These are phyloP conservation scores for Pedionomus torquatus DNA, from an alignment of 2,113 vertebrate species.

Conservation along the genomic window DNA sequence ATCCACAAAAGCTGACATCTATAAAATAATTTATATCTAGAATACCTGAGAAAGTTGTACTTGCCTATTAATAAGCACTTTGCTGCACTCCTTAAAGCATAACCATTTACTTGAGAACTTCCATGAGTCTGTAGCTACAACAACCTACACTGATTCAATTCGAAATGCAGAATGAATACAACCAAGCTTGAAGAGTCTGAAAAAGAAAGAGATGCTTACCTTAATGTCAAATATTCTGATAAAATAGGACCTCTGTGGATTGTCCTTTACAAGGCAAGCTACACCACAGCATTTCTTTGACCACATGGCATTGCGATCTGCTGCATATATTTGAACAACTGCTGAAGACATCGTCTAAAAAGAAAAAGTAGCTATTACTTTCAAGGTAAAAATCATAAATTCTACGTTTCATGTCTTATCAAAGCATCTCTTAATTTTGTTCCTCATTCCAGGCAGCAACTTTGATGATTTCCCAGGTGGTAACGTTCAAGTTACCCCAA, in stretches of 20 bases:
- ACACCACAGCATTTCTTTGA: slow-evolving; percentile 95
- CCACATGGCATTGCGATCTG: slow-evolving; percentile 90
- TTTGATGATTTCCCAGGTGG: neutral
- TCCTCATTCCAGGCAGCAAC: neutral
- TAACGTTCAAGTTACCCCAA: neutral
- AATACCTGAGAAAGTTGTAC: neutral
- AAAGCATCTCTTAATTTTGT: neutral
- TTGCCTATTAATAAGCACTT: neutral
- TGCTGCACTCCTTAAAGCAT: neutral
- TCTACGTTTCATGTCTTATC: neutral
- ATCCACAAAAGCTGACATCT: neutral
- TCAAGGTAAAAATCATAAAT: neutral
- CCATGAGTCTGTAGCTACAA: neutral
- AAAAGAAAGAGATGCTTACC: slow-evolving; percentile 73
- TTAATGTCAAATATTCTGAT: slow-evolving; percentile 97
- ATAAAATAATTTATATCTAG: neutral
- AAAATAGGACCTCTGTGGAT: slow-evolving; percentile 97
- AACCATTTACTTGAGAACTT: neutral
- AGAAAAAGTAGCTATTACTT: neutral
- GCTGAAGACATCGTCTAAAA: slow-evolving; percentile 91
- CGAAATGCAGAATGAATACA: neutral
- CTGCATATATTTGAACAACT: slow-evolving; percentile 91
- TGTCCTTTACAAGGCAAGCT: slow-evolving; percentile 97
- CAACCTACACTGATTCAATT: neutral
- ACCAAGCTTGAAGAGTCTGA: neutral